Percentiles rank a stretch among this genome's conserved stretches.
Evolutionary conservation across 2,797 vertebrate genomes (phyloP).

Genomic region (Notolabrus celidotus): DNA sequence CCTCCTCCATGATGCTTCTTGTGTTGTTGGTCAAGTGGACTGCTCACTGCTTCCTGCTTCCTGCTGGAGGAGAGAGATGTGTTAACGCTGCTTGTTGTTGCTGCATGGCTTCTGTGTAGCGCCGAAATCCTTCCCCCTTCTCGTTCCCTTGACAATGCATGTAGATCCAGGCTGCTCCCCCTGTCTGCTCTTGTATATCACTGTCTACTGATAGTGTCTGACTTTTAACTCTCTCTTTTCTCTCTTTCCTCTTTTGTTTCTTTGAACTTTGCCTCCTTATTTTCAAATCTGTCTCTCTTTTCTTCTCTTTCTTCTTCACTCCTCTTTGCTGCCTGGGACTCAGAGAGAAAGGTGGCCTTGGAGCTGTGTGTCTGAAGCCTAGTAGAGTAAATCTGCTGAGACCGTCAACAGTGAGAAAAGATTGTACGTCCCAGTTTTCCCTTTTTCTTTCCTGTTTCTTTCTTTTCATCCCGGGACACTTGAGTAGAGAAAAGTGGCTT

Average conservation of each 20-base stretch:
- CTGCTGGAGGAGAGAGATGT: slow-evolving; percentile 12
- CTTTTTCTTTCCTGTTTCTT: slow-evolving; percentile 28
- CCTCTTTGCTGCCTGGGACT: slow-evolving; percentile 74
- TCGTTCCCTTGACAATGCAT: slow-evolving; percentile 53
- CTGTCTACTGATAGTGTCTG: slow-evolving; percentile 41
- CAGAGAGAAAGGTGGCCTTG: slow-evolving; percentile 95
- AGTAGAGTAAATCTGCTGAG: slow-evolving; percentile 91
- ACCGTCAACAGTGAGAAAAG: slow-evolving; percentile 89
- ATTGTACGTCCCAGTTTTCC: slow-evolving; percentile 77
- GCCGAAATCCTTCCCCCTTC: slow-evolving; percentile 56
- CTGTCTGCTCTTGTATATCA: slow-evolving; percentile 23
- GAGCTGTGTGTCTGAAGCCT: slow-evolving; percentile 92
- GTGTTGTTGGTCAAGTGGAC: slow-evolving; percentile 18
- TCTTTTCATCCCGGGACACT: slow-evolving; percentile 77
- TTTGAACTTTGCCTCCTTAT: slow-evolving; percentile 6
- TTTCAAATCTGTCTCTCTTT: slow-evolving; percentile 32
- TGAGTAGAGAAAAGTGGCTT: slow-evolving; percentile 89
- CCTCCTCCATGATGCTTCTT: slow-evolving; percentile 23
- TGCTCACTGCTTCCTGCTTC: slow-evolving; percentile 22
- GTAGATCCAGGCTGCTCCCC: slow-evolving; percentile 51
- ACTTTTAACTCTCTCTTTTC: slow-evolving; percentile 39
- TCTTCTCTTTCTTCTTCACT: slow-evolving; percentile 37
- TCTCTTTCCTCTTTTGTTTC: slow-evolving; percentile 29
- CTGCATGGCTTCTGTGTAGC: slow-evolving; percentile 76
- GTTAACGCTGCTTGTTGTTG: slow-evolving; percentile 42